phyloP scores from a whole-genome alignment of 2,797 vertebrate genomes.

The Kryptopterus vitreolus region DNA sequence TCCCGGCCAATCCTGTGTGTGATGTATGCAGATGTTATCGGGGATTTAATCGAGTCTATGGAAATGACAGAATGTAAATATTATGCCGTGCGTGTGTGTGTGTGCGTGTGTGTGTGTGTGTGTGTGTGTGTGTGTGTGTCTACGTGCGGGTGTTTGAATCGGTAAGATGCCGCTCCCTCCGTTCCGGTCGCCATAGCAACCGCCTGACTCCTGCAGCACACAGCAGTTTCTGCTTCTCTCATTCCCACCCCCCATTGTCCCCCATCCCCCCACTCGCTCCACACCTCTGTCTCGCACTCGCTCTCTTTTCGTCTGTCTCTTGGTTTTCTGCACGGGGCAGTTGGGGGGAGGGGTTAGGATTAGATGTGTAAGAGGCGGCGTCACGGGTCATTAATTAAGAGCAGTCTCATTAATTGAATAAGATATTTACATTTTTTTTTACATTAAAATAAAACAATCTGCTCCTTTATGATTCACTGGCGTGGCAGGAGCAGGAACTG shows the following conservation, averaged over 20 bases:
- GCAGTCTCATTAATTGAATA: neutral
- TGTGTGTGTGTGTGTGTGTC: slow-evolving; percentile 27
- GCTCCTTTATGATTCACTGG: too few relatives aligned
- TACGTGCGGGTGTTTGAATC: slow-evolving; percentile 12
- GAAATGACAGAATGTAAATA: slow-evolving; percentile 33
- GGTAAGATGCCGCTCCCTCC: slow-evolving; percentile 46
- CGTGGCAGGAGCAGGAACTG: too few relatives aligned
- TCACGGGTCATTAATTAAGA: neutral
- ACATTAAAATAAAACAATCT: too few relatives aligned
- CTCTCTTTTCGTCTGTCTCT: slow-evolving; percentile 8
- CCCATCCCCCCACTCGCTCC: slow-evolving; percentile 46
- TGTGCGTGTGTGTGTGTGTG: slow-evolving; percentile 11
- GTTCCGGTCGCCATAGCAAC: slow-evolving; percentile 48
- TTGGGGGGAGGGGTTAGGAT: neutral
- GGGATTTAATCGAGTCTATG: slow-evolving; percentile 29
- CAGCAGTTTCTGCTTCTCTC: slow-evolving; percentile 39
- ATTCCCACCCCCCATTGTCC: slow-evolving; percentile 34
- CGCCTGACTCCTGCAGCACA: slow-evolving; percentile 47
- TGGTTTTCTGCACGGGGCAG: neutral
- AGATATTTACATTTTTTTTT: too few relatives aligned
- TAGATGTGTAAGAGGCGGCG: neutral
- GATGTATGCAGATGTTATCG: slow-evolving; percentile 36
- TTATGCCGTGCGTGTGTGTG: neutral
- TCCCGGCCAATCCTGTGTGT: neutral
- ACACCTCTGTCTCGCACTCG: slow-evolving; percentile 34